Percentiles rank a stretch among this genome's conserved stretches.
Conservation (phyloP, 2,797 vertebrate species). For the Coreius guichenoti region DNA sequence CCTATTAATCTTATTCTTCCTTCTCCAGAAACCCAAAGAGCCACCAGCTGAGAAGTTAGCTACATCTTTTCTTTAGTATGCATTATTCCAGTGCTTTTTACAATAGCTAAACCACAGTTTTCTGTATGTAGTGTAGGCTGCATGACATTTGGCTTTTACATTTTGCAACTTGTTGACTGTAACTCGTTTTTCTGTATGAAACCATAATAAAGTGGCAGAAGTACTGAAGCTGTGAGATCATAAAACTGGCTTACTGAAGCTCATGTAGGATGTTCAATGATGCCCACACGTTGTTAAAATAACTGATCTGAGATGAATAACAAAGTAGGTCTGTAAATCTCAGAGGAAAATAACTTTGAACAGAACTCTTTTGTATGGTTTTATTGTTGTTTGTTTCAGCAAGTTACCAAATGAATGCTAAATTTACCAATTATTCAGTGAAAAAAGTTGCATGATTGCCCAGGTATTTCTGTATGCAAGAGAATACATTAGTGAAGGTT, state of each 20-base stretch:
- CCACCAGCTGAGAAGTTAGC: background rate
- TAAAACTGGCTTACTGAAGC: slow-evolving; percentile 7
- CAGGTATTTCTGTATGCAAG: background rate
- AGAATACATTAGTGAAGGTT: background rate
- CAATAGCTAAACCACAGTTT: background rate
- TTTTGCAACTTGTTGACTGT: background rate
- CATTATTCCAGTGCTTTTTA: background rate
- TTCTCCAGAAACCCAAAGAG: background rate
- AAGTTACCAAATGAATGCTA: background rate
- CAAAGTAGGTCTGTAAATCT: slow-evolving; percentile 1
- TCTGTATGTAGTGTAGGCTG: background rate
- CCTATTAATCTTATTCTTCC: background rate
- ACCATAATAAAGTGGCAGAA: background rate
- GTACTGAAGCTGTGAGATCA: slow-evolving; percentile 12
- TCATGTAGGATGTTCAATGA: slow-evolving; percentile 10
- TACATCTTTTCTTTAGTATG: background rate
- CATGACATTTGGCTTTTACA: background rate
- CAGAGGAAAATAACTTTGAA: background rate
- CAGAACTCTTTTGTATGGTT: background rate
- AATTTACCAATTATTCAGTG: background rate
- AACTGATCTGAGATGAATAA: slow-evolving; percentile 18
- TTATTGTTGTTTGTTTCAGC: background rate
- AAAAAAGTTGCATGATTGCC: too few species aligned
- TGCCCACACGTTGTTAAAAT: slow-evolving; percentile 18
- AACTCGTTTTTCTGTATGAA: background rate